These are phyloP conservation scores for Pantherophis guttatus DNA, from an alignment of 2,113 vertebrate species.

Conservation along the genomic window DNA sequence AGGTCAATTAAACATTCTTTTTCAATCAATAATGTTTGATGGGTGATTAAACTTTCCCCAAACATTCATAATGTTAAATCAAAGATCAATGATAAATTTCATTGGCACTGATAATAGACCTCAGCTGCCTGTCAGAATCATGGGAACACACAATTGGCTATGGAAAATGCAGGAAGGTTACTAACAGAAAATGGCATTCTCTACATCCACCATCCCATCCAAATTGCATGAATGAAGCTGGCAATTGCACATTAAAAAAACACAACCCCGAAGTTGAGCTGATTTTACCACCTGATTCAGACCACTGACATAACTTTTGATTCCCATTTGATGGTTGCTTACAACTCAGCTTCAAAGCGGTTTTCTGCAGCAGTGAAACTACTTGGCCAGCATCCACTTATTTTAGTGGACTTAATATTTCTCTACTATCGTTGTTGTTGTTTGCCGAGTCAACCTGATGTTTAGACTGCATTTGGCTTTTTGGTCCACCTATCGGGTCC, in stretches of 20 bases:
- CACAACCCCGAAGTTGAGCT: not conserved
- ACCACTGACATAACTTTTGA: not conserved
- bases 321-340: not conserved
- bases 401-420: not conserved
- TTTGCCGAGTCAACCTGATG: not conserved
- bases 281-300: not conserved
- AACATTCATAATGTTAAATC: not conserved
- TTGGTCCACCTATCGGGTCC: not conserved
- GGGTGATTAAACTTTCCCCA: slow-evolving; percentile 5
- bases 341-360: not conserved
- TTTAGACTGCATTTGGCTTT: not conserved
- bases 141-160: not conserved
- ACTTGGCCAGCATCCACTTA: not conserved
- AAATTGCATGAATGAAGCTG: not conserved
- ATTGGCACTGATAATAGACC: not conserved
- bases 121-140: not conserved
- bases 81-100: not conserved
- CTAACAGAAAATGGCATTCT: not conserved
- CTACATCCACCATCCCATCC: not conserved
- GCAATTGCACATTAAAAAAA: not conserved
- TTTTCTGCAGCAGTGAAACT: not conserved
- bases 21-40: not conserved
- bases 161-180: not conserved
- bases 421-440: not conserved
- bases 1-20: not conserved